These are phyloP conservation scores for Stratiolaelaps scimitus DNA, from an alignment of 1,140 invertebrate genomes.

Conservation along the genomic window DNA sequence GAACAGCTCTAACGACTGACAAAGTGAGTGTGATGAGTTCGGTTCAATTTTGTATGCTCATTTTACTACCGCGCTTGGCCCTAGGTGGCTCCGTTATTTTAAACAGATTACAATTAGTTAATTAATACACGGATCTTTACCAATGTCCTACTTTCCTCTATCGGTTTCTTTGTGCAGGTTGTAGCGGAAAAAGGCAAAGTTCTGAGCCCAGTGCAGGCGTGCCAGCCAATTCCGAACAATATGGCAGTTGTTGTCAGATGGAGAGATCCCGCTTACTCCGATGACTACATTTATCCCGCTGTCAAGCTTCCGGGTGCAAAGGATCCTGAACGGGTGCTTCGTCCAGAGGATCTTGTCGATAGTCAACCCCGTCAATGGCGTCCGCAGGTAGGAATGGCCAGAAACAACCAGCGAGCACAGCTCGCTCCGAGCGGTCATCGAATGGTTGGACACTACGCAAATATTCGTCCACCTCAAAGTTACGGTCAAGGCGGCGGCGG, in stretches of 20 bases:
- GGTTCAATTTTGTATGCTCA: conserved; percentile 29
- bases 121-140: too few relatives aligned
- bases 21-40: conserved; percentile 42
- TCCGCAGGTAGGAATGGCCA: conserved; percentile 59
- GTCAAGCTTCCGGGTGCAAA: conserved; percentile 50
- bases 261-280: conserved; percentile 63
- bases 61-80: conserved; percentile 15
- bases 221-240: conserved; percentile 31
- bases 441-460: conserved; percentile 45
- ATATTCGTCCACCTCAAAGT: not conserved
- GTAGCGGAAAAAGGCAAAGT: conserved; percentile 30
- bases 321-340: conserved; percentile 33
- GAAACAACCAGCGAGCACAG: conserved; percentile 49
- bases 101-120: too few relatives aligned
- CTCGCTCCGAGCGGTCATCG: conserved; percentile 55
- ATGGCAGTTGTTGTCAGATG: conserved; percentile 54
- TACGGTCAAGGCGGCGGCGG: not conserved
- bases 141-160: conserved; percentile 26
- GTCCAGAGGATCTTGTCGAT: conserved; percentile 5
- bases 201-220: conserved; percentile 19
- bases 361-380: conserved; percentile 48
- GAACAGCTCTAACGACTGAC: conserved; percentile 55
- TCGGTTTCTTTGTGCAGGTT: conserved; percentile 15
- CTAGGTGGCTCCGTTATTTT: not conserved
- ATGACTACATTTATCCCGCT: conserved; percentile 64